These are phyloP conservation scores for Diplodus sargus DNA, from an alignment of 2,797 vertebrate species.

Conservation along the genomic window DNA sequence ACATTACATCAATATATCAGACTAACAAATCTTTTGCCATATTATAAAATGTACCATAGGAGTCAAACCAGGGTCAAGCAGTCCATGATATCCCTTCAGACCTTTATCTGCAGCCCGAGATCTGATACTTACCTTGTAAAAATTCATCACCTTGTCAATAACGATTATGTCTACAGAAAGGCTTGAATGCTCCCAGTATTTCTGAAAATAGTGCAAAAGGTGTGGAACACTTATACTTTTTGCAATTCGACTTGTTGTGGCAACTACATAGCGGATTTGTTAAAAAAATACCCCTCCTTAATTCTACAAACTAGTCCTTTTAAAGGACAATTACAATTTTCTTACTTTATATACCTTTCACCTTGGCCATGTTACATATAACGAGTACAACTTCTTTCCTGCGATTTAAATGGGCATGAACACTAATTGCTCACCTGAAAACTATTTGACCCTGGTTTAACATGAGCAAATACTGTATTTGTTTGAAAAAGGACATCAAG, in stretches of 20 bases:
- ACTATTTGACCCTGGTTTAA: slow-evolving; percentile 73
- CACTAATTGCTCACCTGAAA: background rate
- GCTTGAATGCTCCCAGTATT: background rate
- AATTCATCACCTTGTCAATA: background rate
- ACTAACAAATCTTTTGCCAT: slow-evolving; percentile 8
- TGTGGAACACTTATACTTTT: background rate
- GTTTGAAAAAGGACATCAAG: slow-evolving; percentile 38
- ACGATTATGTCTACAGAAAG: background rate
- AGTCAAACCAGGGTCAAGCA: slow-evolving; percentile 75
- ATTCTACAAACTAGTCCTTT: too few species aligned
- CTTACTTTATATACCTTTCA: background rate
- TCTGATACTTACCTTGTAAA: slow-evolving; percentile 31
- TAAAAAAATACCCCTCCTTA: background rate
- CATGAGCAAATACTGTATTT: slow-evolving; percentile 15
- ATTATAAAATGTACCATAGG: slow-evolving; percentile 2
- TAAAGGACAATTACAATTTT: background rate
- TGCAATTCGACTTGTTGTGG: background rate
- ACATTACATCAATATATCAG: slow-evolving; percentile 38
- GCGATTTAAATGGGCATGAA: background rate
- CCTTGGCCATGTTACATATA: background rate
- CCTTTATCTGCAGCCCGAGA: background rate
- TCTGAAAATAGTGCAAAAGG: background rate
- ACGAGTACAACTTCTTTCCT: background rate
- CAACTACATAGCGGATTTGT: background rate
- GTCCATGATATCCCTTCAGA: slow-evolving; percentile 10